These are phyloP conservation scores for Bombyx mori DNA, from an alignment of 1,140 invertebrate genomes.

Conservation along the genomic window ASM3026992v2 NC_085113.1:13199501-13200000, in stretches of 20 bases:
- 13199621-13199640: no score
- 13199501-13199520: no score
- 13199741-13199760: constrained; percentile 77
- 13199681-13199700: no score
- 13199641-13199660: no score
- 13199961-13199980: constrained; percentile 75
- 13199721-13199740: constrained; percentile 82
- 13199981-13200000: constrained; percentile 75
- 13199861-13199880: constrained; percentile 78
- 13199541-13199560: no score
- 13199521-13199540: no score
- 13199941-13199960: constrained; percentile 79
- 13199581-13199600: no score
- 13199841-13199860: constrained; percentile 69
- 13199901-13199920: constrained; percentile 77
- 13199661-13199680: no score
- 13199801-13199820: constrained; percentile 77
- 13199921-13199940: constrained; percentile 77
- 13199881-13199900: constrained; percentile 78
- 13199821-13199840: constrained; percentile 75
- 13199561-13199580: no score
- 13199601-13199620: no score
- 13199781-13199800: constrained; percentile 75
- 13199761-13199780: constrained; percentile 84
- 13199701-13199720: background rate